Conservation (phyloP, 2,797 vertebrate genomes). For the Cossypha niveicapilla region DNA sequence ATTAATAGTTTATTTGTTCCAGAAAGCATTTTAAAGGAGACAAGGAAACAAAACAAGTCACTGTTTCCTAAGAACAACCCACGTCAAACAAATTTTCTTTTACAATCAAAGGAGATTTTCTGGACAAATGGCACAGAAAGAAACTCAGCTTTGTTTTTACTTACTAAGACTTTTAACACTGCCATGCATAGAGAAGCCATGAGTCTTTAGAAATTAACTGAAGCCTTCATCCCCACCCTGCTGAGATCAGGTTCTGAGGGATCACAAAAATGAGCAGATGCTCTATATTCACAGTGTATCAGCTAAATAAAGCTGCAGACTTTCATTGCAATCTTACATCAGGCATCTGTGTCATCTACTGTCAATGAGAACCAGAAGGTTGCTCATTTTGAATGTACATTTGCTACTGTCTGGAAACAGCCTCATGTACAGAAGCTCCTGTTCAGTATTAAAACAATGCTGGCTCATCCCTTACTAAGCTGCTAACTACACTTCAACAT, state of each 20-base stretch:
- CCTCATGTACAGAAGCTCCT: background rate
- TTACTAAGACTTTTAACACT: background rate
- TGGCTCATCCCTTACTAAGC: conserved; percentile 7
- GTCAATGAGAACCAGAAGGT: background rate
- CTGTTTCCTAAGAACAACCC: background rate
- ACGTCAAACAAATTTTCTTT: background rate
- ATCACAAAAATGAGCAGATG: background rate
- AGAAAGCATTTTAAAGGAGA: conserved; percentile 12
- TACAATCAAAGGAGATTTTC: background rate
- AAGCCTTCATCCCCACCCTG: background rate
- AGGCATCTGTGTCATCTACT: background rate
- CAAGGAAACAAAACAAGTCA: background rate
- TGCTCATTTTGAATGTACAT: background rate
- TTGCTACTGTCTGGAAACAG: background rate
- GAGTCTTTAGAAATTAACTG: background rate
- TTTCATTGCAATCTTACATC: background rate
- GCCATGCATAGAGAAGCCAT: background rate
- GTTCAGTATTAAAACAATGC: background rate
- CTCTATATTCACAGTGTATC: background rate
- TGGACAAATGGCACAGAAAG: background rate
- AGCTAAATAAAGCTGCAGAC: background rate
- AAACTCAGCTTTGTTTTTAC: background rate
- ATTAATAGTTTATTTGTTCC: conserved; percentile 23
- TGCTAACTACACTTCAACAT: conserved; percentile 10
- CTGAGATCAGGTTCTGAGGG: background rate